Percentiles rank a stretch among this genome's conserved stretches.
Conservation (phyloP, 2,888 invertebrate genomes). For the Punctoribates punctum region DNA sequence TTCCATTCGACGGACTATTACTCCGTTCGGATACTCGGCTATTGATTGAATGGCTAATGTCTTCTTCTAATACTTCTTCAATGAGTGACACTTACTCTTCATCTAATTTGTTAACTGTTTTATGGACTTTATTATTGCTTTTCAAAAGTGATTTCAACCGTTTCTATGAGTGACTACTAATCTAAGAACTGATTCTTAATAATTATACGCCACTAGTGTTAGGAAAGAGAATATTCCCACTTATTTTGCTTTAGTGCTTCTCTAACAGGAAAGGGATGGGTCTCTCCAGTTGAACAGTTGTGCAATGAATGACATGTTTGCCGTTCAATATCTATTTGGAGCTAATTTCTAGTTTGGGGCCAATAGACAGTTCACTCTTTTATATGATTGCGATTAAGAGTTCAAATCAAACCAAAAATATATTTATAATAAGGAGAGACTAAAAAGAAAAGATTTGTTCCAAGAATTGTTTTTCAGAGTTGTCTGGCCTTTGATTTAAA, state of each 20-base stretch:
- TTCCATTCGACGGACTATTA: background rate
- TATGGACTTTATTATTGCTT: background rate
- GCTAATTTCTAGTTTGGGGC: too few species aligned
- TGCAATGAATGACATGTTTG: background rate
- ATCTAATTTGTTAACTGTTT: too few species aligned
- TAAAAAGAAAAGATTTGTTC: background rate
- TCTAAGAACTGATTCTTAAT: too few species aligned
- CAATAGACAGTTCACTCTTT: background rate
- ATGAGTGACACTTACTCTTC: background rate
- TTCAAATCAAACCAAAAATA: background rate
- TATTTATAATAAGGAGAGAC: background rate
- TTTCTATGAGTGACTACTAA: background rate
- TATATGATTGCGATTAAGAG: background rate
- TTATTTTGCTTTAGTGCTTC: too few species aligned
- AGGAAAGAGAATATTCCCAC: too few species aligned
- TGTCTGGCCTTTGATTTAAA: constrained; percentile 6
- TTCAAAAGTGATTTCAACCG: background rate
- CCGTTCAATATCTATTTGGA: background rate
- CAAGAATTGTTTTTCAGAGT: background rate
- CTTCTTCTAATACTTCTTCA: background rate
- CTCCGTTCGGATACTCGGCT: background rate
- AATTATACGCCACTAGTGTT: too few species aligned
- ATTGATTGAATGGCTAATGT: constrained; percentile 16
- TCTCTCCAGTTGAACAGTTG: background rate
- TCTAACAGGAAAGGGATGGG: background rate